phyloP scores from a whole-genome alignment of 1,140 invertebrate species.

The Telenomus remus region DNA sequence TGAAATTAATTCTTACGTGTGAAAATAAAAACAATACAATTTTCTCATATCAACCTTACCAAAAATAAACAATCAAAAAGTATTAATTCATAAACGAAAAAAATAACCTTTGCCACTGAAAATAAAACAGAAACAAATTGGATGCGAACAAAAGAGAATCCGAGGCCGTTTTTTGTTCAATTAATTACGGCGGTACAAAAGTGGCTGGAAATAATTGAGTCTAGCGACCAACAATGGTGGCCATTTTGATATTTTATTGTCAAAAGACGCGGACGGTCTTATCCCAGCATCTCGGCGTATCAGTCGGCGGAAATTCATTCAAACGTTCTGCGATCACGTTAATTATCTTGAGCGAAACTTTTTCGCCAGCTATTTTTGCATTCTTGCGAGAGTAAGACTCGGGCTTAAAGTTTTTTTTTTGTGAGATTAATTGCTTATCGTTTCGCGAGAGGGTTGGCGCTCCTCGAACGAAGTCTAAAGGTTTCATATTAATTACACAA shows the following conservation, averaged over 20 bases:
- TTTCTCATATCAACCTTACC: too few relatives aligned
- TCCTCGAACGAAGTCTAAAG: slow-evolving; percentile 10
- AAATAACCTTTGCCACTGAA: too few relatives aligned
- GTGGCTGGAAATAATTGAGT: slow-evolving; percentile 74
- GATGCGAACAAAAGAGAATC: too few relatives aligned
- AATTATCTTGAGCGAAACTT: slow-evolving; percentile 18
- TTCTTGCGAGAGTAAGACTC: too few relatives aligned
- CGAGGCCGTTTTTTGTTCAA: slow-evolving; percentile 69
- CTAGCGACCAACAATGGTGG: slow-evolving; percentile 65
- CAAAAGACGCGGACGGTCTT: slow-evolving; percentile 52
- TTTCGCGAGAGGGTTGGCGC: too few relatives aligned
- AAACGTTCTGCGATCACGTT: slow-evolving; percentile 15
- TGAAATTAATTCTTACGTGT: too few relatives aligned
- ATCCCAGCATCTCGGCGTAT: slow-evolving; percentile 27
- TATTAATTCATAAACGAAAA: too few relatives aligned
- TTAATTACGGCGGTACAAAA: slow-evolving; percentile 72
- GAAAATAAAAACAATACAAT: too few relatives aligned
- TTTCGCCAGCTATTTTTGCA: too few relatives aligned
- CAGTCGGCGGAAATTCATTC: slow-evolving; percentile 19
- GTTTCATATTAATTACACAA: slow-evolving; percentile 45
- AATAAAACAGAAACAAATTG: too few relatives aligned
- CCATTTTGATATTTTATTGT: slow-evolving; percentile 72
- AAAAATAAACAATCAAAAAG: too few relatives aligned
- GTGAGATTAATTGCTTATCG: slow-evolving; percentile 13
- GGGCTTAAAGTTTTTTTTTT: too few relatives aligned